Evolutionary conservation across 2,113 vertebrate genomes (phyloP), one percentile per base, ranked within the genome.

Genomic region (Microcebus jonahi): DNA sequence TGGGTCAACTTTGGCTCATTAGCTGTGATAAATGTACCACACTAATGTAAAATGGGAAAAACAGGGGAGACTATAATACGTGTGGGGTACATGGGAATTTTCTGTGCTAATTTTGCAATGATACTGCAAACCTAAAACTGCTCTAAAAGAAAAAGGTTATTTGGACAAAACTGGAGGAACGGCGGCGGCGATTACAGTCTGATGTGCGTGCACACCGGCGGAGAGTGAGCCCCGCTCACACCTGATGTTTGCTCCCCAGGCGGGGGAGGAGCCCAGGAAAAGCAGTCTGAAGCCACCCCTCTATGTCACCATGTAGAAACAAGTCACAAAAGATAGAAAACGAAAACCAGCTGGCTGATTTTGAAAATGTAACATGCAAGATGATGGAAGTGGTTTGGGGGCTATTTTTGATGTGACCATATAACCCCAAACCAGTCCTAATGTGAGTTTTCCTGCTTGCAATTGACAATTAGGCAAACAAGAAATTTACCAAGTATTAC

Each of bases 11-110:
- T 7, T 10, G 14, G 85, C 3, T n/a, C 77, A 55, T 3, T 1
- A 3, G 7, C 5, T 1, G 50, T 39, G 31, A 50, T 45, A 17
- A 20, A 2, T 0, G 11, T 1, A 0, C 11, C 6, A 9, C 11
- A 0, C 1, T 23, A 11, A 17, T 15, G 25, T 20, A 12, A 34
- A 21, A 15, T 1, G 65, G 31, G 15, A 29, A 11, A 15, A 1
- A 15, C 12, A 29, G 57, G 7, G 65, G 14, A 29, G 29, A 29
- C 55, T 21, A 21, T 57, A 4, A 11, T 23, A 1, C 0, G 59
- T 9, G 6, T 11, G 67, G 21, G 42, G 29, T 1, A 6, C 1
- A 15, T 2, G 39, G 70, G 63, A 17, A 59, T 34, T 45, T 25
- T 55, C 48, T 73, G 36, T 31, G 1, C 39, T 21, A 1, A 8